These are phyloP conservation scores for Hydrotaea diabolus DNA, from an alignment of 2,888 invertebrate genomes.

Conservation along the genomic window DNA sequence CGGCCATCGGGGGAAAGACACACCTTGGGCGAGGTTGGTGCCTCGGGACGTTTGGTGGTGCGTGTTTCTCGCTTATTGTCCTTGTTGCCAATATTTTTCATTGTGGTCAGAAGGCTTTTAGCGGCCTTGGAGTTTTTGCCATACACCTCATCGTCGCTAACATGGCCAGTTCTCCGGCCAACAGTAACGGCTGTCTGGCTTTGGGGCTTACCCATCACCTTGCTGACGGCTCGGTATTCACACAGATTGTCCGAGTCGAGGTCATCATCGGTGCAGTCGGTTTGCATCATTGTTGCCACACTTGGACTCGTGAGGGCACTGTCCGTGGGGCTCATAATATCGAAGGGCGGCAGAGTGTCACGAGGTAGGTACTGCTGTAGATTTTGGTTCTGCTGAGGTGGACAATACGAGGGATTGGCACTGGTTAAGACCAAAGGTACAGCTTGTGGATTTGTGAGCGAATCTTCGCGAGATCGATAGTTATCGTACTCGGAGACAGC, in stretches of 20 bases:
- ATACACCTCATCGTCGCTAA: conserved; percentile 81
- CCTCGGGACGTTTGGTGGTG: conserved; percentile 59
- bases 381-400: conserved; percentile 42
- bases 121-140: conserved; percentile 82
- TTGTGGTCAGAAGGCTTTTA: conserved; percentile 82
- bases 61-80: conserved; percentile 69
- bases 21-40: conserved; percentile 71
- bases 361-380: conserved; percentile 58
- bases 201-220: conserved; percentile 89
- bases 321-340: conserved; percentile 73
- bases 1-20: conserved; percentile 79
- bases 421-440: conserved; percentile 78
- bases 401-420: conserved; percentile 75
- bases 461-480: conserved; percentile 73
- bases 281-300: conserved; percentile 70
- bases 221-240: conserved; percentile 85
- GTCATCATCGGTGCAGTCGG: conserved; percentile 76
- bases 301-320: conserved; percentile 74
- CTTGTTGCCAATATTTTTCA: conserved; percentile 73
- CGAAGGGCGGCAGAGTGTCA: conserved; percentile 67
- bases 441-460: conserved; percentile 78
- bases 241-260: conserved; percentile 81
- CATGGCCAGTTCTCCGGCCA: conserved; percentile 75
- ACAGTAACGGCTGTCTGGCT: conserved; percentile 87
- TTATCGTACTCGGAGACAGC: conserved; percentile 81